Conservation (phyloP, 2,888 invertebrate species). For the Dicranocentrus wangi region DNA sequence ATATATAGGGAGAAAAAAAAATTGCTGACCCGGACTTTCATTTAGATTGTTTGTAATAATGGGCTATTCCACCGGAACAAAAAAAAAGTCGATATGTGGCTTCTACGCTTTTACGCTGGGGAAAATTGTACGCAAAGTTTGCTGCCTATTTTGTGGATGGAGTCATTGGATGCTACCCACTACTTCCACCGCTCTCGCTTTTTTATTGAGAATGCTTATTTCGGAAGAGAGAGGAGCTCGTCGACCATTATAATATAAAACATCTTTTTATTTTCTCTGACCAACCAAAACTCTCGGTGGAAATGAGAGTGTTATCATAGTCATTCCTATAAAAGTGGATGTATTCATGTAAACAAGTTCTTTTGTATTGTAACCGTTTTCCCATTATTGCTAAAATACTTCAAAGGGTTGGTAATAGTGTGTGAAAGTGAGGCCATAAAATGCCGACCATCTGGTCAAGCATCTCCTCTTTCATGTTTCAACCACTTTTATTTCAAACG, state of each 20-base stretch:
- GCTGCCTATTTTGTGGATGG: neutral
- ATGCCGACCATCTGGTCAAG: slow-evolving; percentile 57
- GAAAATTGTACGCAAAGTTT: neutral
- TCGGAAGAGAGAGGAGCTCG: neutral
- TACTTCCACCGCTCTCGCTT: neutral
- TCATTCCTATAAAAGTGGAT: slow-evolving; percentile 24
- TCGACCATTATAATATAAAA: no score
- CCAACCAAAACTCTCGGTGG: slow-evolving; percentile 3
- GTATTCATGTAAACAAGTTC: slow-evolving; percentile 17
- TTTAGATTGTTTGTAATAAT: slow-evolving; percentile 25
- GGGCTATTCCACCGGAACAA: slow-evolving; percentile 18
- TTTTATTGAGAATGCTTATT: neutral
- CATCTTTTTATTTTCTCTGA: neutral
- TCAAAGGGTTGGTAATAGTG: slow-evolving; percentile 33
- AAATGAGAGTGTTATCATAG: slow-evolving; percentile 35
- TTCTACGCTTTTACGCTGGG: no score
- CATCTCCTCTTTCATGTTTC: slow-evolving; percentile 13
- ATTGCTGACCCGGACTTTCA: slow-evolving; percentile 18
- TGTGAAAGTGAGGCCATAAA: slow-evolving; percentile 42
- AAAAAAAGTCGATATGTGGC: slow-evolving; percentile 32
- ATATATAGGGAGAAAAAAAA: no score
- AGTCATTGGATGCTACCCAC: neutral
- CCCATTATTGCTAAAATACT: slow-evolving; percentile 30
- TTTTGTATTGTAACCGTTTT: slow-evolving; percentile 9
- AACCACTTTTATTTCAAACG: slow-evolving; percentile 12